phyloP scores from a whole-genome alignment of 2,113 vertebrate genomes.

The Tursiops truncatus region DNA sequence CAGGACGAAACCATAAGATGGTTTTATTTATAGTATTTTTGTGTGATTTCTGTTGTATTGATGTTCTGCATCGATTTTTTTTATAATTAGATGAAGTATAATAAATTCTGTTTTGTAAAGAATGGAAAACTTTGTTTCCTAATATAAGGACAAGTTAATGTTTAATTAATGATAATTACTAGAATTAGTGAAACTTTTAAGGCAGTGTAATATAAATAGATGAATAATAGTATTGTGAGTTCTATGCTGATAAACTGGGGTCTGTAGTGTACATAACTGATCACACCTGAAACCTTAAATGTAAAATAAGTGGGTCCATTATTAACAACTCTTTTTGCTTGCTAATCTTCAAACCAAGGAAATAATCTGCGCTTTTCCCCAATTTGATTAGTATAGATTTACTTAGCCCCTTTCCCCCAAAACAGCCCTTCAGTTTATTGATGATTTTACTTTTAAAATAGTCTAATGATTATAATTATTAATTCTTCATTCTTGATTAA shows the following conservation, averaged over 20 bases:
- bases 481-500: not conserved
- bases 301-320: not conserved
- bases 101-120: not conserved
- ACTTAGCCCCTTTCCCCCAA: not conserved
- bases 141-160: not conserved
- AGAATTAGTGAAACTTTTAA: not conserved
- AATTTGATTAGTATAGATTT: not conserved
- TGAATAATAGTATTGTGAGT: not conserved
- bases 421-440: not conserved
- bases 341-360: slow-evolving; percentile 3
- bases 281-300: not conserved
- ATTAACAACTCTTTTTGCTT: not conserved
- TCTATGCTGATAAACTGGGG: not conserved
- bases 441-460: not conserved
- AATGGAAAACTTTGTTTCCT: not conserved
- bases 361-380: not conserved
- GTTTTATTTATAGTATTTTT: not conserved
- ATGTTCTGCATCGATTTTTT: not conserved
- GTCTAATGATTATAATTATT: not conserved
- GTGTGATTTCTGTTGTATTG: not conserved
- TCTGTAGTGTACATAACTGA: not conserved
- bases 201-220: not conserved
- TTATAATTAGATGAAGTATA: not conserved
- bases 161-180: not conserved
- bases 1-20: not conserved